Evolutionary conservation across 2,113 vertebrate species (phyloP), one percentile per base, ranked within the genome.

Genomic region (Lophura nycthemera): DNA sequence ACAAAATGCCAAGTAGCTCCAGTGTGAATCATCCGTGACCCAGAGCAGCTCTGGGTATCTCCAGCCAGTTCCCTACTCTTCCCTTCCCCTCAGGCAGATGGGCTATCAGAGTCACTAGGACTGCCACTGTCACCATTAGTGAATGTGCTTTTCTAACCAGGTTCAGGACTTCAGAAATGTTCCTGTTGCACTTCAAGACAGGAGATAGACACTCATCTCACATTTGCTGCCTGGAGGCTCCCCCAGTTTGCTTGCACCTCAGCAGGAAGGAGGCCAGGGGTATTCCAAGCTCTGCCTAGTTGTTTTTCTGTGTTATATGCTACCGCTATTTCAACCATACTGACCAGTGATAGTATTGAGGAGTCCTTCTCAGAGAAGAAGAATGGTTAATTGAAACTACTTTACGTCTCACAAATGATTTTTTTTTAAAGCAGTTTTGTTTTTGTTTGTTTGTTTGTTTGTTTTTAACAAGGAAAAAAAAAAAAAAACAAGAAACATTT

Each of bases 61-160:
- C 38, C 52, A 34, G 13, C 20, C 13, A 19, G 25, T 20, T 61
- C 64, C 40, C 1, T 13, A n/a, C 17, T 47, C 12, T 56, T 25
- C 21, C 24, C 10, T 73, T 0, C 1, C 10, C 8, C 13, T 17
- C 0, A 0, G n/a, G 34, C 40, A 45, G 45, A 45, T 43, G 16
- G 17, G 13, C 36, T 81, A 38, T 29, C 15, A 11, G 8, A 22
- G 34, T 8, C 38, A 11, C 24, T 32, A 30, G 36, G 13, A 16
- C 54, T 42, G 32, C 20, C 32, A 48, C 13, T 0, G 22, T 20
- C 47, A 52, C 14, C 3, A 0, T 25, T 4, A 11, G 2, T 0
- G 0, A 22, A 22, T 9, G n/a, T 16, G 2, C 10, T 30, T 34
- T 50, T 20, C 72, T 59, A 24, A 36, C 2, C 11, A 43, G 4